Base-by-base conservation (phyloP, 2,113 vertebrate genomes). In the Scortum barcoo region DNA sequence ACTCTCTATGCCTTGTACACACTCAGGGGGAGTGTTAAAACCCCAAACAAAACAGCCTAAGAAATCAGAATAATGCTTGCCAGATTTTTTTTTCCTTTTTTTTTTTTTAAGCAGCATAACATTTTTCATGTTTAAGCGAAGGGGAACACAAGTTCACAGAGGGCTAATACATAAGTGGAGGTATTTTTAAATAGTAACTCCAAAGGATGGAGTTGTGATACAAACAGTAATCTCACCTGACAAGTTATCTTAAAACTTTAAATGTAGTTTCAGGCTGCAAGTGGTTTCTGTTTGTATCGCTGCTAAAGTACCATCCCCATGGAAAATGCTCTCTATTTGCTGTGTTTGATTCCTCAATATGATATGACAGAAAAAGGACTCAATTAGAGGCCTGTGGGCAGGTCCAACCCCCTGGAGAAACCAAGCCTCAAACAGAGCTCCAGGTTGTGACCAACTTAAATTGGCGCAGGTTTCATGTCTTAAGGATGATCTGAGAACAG, bases 231-330 rank as follows among this genome's bases (percentile, higher is more conserved):
- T 84, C 46, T 54, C 22, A 48, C 20, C 74, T 76, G 78, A 82
- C 69, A 83, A 53, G 51, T 33, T 70, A 70, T 76, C 66, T 72
- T 13, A 54, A 79, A 48, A 61, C 65, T 76, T 82, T 50, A 61
- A 81, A 81, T 80, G 42, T 42, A 42, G 40, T 89, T 67, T 42
- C 26, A 79, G 66, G 54, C 58, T 40, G 50, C 46, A 38, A 68
- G 58, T 80, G 72, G 60, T 84, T 86, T 80, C 57, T 78, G 67
- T 76, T 85, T 75, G 48, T 70, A 63, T 66, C 58, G 50, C 46
- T 36, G 72, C 78, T 66, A 26, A 84, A 88, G 48, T 60, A 75
- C 51, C 60, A 72, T 84, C 76, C 63, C 77, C 16, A 5, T 62
- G 48, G 74, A 83, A 66, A 74, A 58, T 46, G 53, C 20, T 69